Base-by-base conservation (phyloP, 2,888 invertebrate genomes). In the Prenolepis imparis region DNA sequence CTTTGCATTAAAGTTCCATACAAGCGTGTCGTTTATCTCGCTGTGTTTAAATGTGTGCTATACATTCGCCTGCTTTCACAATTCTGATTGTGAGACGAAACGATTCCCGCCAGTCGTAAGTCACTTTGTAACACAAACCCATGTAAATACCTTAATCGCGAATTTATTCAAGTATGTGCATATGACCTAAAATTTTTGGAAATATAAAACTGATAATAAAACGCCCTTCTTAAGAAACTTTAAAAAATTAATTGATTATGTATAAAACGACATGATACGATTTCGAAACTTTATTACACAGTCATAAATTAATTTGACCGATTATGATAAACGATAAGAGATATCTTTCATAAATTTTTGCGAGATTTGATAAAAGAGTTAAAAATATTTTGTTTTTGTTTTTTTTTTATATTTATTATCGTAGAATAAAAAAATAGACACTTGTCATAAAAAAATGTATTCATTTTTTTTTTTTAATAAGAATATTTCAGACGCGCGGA, bases 21-120 rank as follows among this genome's bases (percentile, higher is more conserved):
- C 59, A 48, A 44, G 48, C 48, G 36, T 48, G 12, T 63, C 81
- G 61, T 81, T 75, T 81, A 81, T 81, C 81, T 81, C 81, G 18
- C 81, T 74, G 63, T 81, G 64, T 80, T 80, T 48, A 74, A 48
- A 55, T 24, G 41, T 41, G 55, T 39, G 32, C 52, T 75, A 66
- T 55, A 77, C 24, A 39, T 41, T 67, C 21, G 55, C 39, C 3
- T 39, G 55, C 55, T 77, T 77, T 55, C 68, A 39, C 32, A 41
- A 74, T 44, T 44, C 63, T 41, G 63, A 74, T 44, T 44, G 44
- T 41, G 63, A 74, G 44, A 63, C 74, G 44, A 74, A 44, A 28
- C 36, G 36, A 64, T 75, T 64, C 64, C 15, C 64, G 59, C 48
- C 41, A 44, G 64, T 11, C 36, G 48, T 75, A 75, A 64, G 48